Conservation (phyloP, 2,113 vertebrate genomes). For the Sporophila hypoxantha region DNA sequence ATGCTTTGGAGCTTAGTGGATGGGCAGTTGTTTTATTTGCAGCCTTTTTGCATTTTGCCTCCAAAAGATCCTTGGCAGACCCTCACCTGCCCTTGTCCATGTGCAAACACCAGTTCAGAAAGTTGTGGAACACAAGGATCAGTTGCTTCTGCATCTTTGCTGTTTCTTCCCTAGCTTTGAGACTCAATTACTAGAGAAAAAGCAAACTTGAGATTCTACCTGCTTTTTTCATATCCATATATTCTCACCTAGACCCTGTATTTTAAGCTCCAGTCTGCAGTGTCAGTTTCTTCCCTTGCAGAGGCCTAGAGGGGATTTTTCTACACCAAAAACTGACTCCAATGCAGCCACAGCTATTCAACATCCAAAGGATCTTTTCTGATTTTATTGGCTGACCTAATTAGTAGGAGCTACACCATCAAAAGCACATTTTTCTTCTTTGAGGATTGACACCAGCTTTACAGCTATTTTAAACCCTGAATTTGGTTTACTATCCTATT, state of each 20-base stretch:
- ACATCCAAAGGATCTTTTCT: not conserved
- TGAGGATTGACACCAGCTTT: not conserved
- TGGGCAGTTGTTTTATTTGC: not conserved
- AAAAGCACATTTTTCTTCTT: not conserved
- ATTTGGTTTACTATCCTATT: not conserved
- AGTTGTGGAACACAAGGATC: slow-evolving; percentile 86
- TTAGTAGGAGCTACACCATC: not conserved
- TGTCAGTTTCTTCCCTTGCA: not conserved
- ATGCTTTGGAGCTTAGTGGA: not conserved
- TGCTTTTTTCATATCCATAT: not conserved
- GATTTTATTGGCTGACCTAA: not conserved
- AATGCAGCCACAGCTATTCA: not conserved
- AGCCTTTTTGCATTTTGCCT: slow-evolving; percentile 63
- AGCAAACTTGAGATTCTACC: not conserved
- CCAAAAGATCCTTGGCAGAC: slow-evolving; percentile 88
- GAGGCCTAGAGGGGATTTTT: not conserved
- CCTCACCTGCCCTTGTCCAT: slow-evolving; percentile 90
- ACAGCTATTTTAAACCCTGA: not conserved
- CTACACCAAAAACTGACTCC: not conserved
- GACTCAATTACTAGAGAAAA: slow-evolving; percentile 79
- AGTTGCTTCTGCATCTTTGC: slow-evolving; percentile 90
- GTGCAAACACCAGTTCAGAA: slow-evolving; percentile 90
- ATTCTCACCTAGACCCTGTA: not conserved
- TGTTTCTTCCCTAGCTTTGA: slow-evolving; percentile 90
- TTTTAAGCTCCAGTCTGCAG: not conserved